Percentiles rank a stretch among this genome's conserved stretches.
Evolutionary conservation across 2,888 invertebrate genomes (phyloP).

Genomic region (Argyresthia goedartella): DNA sequence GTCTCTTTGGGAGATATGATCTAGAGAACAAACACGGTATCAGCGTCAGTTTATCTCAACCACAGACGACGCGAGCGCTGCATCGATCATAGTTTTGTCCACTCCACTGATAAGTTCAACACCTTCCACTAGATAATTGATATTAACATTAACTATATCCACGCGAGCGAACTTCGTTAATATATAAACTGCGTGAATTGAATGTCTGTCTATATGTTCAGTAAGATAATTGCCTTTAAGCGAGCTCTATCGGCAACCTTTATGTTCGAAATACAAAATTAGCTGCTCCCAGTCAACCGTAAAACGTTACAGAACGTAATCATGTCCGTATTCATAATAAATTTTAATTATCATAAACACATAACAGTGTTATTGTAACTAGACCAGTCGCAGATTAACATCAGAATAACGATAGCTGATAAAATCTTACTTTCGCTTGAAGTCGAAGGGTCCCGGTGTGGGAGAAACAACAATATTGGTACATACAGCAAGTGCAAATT

Average conservation of each 20-base stretch:
- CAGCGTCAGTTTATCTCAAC: slow-evolving; percentile 46
- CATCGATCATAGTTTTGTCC: slow-evolving; percentile 64
- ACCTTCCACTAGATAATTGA: background rate
- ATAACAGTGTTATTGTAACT: slow-evolving; percentile 13
- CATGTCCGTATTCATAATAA: slow-evolving; percentile 10
- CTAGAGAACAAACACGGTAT: slow-evolving; percentile 36
- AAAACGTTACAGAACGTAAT: slow-evolving; percentile 12
- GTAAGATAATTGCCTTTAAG: background rate
- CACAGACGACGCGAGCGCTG: slow-evolving; percentile 26
- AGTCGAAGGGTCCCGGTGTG: slow-evolving; percentile 27
- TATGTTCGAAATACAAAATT: slow-evolving; percentile 6
- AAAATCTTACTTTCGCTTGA: slow-evolving; percentile 36
- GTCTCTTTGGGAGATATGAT: slow-evolving; percentile 38
- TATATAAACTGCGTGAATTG: background rate
- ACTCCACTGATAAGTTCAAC: slow-evolving; percentile 39
- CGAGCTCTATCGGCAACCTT: slow-evolving; percentile 3
- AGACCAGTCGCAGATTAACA: slow-evolving; percentile 22
- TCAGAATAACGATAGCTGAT: slow-evolving; percentile 22
- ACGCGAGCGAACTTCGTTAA: background rate
- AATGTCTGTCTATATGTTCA: background rate
- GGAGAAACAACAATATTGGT: background rate
- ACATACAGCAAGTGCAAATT: too few species aligned
- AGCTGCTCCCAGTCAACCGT: slow-evolving; percentile 7
- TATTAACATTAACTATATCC: background rate
- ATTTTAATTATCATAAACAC: slow-evolving; percentile 18